Conservation (phyloP, 1,140 invertebrate genomes). For the Cydia fagiglandana region DNA sequence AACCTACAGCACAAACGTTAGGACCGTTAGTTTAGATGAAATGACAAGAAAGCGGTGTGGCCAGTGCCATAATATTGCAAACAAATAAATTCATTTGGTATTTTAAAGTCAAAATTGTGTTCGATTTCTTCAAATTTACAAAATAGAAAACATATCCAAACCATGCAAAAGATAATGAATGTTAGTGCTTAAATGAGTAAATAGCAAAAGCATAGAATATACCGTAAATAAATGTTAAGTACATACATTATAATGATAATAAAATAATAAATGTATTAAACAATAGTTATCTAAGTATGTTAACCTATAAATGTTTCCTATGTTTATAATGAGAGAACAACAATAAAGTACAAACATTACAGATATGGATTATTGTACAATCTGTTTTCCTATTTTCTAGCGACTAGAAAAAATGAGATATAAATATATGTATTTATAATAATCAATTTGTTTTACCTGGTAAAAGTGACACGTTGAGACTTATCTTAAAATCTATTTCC, state of each 20-base stretch:
- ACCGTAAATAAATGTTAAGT: background rate
- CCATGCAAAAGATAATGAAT: constrained; percentile 1
- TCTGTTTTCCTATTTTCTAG: constrained; percentile 15
- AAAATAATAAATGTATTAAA: background rate
- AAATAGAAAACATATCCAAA: constrained; percentile 17
- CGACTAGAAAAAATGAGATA: background rate
- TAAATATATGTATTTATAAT: constrained; percentile 3
- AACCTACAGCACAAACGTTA: background rate
- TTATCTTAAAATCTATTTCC: constrained; percentile 14
- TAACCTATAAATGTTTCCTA: background rate
- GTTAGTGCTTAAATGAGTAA: constrained; percentile 17
- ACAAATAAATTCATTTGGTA: background rate
- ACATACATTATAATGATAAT: constrained; percentile 14
- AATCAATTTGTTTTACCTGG: constrained; percentile 24
- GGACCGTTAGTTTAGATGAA: background rate
- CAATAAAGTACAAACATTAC: background rate
- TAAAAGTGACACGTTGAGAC: background rate
- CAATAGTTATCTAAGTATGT: constrained; percentile 1
- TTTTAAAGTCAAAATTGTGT: background rate
- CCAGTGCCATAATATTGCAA: background rate
- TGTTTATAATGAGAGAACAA: constrained; percentile 28
- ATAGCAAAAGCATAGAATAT: constrained; percentile 27
- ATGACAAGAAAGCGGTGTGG: background rate
- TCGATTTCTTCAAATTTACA: background rate
- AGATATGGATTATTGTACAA: background rate